phyloP scores from a whole-genome alignment of 2,797 vertebrate species.

The Okamejei kenojei region DNA sequence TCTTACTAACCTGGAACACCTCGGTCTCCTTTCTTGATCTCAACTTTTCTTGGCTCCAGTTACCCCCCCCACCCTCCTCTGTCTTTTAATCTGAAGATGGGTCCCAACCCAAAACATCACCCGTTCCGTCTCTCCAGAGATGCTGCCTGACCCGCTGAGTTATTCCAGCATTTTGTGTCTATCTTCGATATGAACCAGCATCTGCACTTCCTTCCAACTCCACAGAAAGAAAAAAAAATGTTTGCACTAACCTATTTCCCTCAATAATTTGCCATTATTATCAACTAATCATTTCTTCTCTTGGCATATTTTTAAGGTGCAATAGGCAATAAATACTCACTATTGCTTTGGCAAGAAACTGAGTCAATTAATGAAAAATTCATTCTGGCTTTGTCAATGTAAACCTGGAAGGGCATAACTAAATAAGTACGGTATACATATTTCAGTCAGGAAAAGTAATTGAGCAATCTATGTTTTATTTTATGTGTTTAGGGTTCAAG shows the following conservation, averaged over 20 bases:
- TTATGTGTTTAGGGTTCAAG: not conserved
- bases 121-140: too few species aligned
- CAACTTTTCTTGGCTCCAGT: too few species aligned
- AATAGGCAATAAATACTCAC: not conserved
- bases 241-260: not conserved
- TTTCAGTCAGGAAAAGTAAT: not conserved
- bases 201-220: too few species aligned
- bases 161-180: too few species aligned
- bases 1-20: too few species aligned
- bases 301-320: not conserved
- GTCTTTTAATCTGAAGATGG: too few species aligned
- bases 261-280: slow-evolving; percentile 7
- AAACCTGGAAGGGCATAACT: not conserved
- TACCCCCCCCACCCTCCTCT: too few species aligned
- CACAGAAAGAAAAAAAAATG: not conserved
- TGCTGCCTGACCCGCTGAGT: too few species aligned
- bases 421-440: not conserved
- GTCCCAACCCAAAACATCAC: too few species aligned
- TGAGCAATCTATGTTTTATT: not conserved
- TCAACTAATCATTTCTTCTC: not conserved
- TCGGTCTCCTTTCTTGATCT: too few species aligned
- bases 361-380: slow-evolving; percentile 1
- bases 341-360: not conserved
- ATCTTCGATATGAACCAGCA: too few species aligned
- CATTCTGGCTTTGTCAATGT: not conserved